Conservation (phyloP, 2,888 invertebrate species). For the Bugulina stolonifera region DNA sequence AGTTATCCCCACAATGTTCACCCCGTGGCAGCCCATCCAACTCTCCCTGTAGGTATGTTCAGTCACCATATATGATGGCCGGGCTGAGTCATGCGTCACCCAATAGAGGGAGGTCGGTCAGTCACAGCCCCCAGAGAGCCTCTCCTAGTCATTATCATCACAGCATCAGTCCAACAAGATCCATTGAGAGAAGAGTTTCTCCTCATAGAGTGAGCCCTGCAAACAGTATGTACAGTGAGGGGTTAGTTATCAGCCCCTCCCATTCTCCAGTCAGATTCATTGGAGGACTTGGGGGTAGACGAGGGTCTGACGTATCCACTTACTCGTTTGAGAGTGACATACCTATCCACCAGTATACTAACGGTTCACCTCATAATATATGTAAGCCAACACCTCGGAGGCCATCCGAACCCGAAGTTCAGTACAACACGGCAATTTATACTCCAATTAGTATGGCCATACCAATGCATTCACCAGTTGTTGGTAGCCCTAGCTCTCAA, state of each 20-base stretch:
- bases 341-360: background rate
- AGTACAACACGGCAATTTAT: background rate
- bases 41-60: slow-evolving; percentile 12
- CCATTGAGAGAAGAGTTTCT: background rate
- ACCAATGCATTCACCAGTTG: background rate
- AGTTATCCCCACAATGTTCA: background rate
- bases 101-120: background rate
- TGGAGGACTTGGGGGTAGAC: background rate
- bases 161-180: background rate
- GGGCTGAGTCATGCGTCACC: background rate
- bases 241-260: background rate
- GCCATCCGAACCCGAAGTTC: background rate
- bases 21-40: background rate
- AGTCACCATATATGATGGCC: no score
- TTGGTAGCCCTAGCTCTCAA: background rate
- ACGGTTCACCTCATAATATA: background rate
- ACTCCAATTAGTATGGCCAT: slow-evolving; percentile 7
- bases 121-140: background rate
- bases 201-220: slow-evolving; percentile 8
- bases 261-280: slow-evolving; percentile 12
- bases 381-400: background rate
- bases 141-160: background rate
- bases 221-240: background rate
- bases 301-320: slow-evolving; percentile 8
- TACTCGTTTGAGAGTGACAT: slow-evolving; percentile 6